Conservation (phyloP, 1,140 invertebrate genomes). For the roundworm (Caenorhabditis elegans) region DNA sequence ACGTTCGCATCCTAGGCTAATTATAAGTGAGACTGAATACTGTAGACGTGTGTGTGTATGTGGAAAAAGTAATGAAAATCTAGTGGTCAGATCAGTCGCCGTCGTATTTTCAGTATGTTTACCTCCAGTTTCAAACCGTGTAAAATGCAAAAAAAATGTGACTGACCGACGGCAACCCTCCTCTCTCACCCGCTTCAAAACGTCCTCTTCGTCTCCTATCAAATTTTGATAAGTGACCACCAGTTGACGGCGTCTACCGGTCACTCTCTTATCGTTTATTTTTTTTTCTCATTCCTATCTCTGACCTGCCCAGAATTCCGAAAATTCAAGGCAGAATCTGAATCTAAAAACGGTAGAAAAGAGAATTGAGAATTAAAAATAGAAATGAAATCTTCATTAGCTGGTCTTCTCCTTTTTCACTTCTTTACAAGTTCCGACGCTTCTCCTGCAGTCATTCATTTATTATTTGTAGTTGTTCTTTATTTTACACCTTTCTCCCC, state of each 20-base stretch:
- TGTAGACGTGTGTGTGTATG: neutral
- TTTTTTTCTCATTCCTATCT: neutral
- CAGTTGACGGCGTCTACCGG: constrained; percentile 13
- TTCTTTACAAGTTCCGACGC: constrained; percentile 21
- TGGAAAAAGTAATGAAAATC: neutral
- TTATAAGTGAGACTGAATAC: neutral
- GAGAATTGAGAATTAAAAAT: constrained; percentile 8
- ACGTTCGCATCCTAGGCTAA: neutral
- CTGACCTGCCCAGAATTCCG: constrained; percentile 27
- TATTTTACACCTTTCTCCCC: neutral
- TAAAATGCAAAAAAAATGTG: constrained; percentile 1
- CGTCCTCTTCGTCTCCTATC: constrained; percentile 16
- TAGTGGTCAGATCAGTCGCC: neutral
- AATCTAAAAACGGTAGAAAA: neutral
- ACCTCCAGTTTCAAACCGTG: neutral
- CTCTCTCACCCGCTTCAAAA: constrained; percentile 1
- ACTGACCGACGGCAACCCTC: neutral
- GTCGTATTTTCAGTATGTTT: neutral
- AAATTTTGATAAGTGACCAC: constrained; percentile 23
- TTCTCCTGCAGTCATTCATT: constrained; percentile 20
- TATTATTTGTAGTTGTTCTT: constrained; percentile 23
- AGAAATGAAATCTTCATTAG: constrained; percentile 1
- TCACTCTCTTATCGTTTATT: constrained; percentile 1
- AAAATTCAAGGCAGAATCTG: constrained; percentile 3
- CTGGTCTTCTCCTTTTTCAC: neutral